Conservation (phyloP, 2,888 invertebrate species). For the Augochlorella aurata region DNA sequence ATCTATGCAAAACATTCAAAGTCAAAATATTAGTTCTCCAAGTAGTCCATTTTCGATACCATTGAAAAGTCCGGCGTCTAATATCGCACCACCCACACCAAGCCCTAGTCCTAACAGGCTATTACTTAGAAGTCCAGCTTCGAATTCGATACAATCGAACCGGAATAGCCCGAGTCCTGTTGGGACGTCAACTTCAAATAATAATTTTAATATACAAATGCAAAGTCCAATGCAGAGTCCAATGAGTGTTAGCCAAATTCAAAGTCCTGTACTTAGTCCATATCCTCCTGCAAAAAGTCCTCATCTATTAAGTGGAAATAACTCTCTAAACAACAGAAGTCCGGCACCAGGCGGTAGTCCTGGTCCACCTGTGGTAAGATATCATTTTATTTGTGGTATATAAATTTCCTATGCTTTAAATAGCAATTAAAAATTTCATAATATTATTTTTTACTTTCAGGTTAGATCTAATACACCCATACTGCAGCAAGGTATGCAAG, state of each 20-base stretch:
- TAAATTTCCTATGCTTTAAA: not conserved
- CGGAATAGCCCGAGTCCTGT: conserved; percentile 80
- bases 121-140: conserved; percentile 79
- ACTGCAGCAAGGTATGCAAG: conserved; percentile 80
- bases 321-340: conserved; percentile 78
- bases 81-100: conserved; percentile 80
- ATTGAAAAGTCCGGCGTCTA: conserved; percentile 80
- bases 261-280: conserved; percentile 80
- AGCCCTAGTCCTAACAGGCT: conserved; percentile 80
- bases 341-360: conserved; percentile 81
- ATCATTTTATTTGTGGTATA: not conserved
- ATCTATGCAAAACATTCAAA: conserved; percentile 79
- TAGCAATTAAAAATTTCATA: conserved; percentile 6
- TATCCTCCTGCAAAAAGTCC: conserved; percentile 81
- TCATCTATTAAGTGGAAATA: conserved; percentile 75
- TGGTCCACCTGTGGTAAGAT: conserved; percentile 79
- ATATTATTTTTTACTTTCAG: conserved; percentile 61
- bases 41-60: conserved; percentile 81
- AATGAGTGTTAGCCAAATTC: conserved; percentile 79
- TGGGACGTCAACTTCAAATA: conserved; percentile 73
- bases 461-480: conserved; percentile 80
- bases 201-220: conserved; percentile 78
- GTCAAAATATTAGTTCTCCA: conserved; percentile 78
- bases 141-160: conserved; percentile 79
- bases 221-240: conserved; percentile 81